Evolutionary conservation across 1,140 invertebrate species (phyloP).

Genomic region (Aphis craccivora): DNA sequence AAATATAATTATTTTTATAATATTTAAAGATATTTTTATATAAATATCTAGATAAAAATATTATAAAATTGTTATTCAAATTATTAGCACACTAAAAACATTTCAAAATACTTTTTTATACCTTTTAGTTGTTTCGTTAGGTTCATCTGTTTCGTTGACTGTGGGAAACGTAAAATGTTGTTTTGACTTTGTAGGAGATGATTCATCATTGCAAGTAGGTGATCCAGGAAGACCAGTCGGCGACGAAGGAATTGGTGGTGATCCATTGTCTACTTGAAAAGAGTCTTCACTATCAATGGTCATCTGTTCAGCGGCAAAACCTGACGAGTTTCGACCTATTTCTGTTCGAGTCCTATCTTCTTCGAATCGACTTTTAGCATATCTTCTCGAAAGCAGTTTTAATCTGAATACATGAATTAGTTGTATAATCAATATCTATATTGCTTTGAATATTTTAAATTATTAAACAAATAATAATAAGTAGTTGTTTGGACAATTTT

Average conservation of each 20-base stretch:
- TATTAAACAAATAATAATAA: neutral
- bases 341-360: constrained; percentile 60
- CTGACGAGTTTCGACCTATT: constrained; percentile 61
- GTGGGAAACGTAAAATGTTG: constrained; percentile 59
- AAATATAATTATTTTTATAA: too few species aligned
- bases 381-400: constrained; percentile 61
- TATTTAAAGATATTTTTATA: too few species aligned
- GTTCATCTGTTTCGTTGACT: constrained; percentile 50
- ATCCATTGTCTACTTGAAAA: constrained; percentile 58
- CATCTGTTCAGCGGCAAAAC: constrained; percentile 63
- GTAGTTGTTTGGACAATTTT: neutral
- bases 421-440: neutral
- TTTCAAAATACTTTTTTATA: neutral
- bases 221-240: constrained; percentile 60
- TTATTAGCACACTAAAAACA: too few species aligned
- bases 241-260: constrained; percentile 59
- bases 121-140: neutral
- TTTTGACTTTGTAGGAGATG: constrained; percentile 56
- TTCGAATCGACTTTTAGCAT: constrained; percentile 61
- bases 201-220: neutral
- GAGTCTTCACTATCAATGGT: constrained; percentile 63
- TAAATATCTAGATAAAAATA: too few species aligned
- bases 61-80: too few species aligned
- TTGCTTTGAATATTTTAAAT: neutral
- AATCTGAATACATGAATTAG: constrained; percentile 51